Evolutionary conservation across 2,113 vertebrate species (phyloP).

Genomic region (Nothocercus julius): DNA sequence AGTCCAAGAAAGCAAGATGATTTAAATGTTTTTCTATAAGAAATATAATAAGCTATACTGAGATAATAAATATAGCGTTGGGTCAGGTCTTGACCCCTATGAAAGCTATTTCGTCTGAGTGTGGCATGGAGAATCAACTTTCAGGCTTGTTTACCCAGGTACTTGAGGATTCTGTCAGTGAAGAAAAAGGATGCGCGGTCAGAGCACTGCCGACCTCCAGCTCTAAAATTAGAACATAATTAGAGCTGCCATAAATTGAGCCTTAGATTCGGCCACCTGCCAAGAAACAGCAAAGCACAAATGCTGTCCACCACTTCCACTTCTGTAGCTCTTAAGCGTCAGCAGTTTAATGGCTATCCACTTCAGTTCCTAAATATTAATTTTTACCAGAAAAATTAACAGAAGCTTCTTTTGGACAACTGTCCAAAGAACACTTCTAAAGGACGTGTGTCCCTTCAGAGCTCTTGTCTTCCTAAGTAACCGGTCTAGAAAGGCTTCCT

Average conservation of each 20-base stretch:
- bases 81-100: neutral
- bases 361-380: neutral
- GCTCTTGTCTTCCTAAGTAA: neutral
- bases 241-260: neutral
- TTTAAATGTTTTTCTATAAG: neutral
- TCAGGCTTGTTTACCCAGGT: neutral
- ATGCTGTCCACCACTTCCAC: neutral
- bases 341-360: neutral
- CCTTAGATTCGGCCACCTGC: neutral
- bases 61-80: neutral
- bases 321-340: neutral
- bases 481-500: neutral
- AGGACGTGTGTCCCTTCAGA: neutral
- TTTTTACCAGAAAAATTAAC: neutral
- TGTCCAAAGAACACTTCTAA: neutral
- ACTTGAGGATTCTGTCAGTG: neutral
- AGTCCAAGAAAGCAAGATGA: neutral
- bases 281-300: neutral
- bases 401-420: neutral
- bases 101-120: neutral
- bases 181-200: neutral
- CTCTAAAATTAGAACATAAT: neutral
- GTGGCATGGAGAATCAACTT: neutral
- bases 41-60: neutral
- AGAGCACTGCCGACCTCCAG: neutral